Evolutionary conservation across 2,888 invertebrate species (phyloP), one percentile per base, ranked within the genome.

Genomic region (Geotrupes spiniger): DNA sequence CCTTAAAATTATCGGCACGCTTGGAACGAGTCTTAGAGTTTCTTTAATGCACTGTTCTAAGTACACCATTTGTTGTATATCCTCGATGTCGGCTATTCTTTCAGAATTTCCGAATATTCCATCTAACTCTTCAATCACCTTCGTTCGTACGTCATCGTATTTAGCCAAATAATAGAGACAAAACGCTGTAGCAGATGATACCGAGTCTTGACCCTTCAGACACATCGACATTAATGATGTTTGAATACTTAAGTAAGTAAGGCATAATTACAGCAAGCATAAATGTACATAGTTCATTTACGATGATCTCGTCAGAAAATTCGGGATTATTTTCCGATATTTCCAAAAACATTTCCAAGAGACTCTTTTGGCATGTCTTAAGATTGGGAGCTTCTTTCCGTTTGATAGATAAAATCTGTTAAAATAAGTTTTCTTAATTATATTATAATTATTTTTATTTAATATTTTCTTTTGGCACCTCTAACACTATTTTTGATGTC

Each of bases 21-120:
- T 84, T 1, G 87, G 86, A 55, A 79, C 83, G 6, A 86, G 64
- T 38, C 85, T 70, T 41, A 86, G 61, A 0, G 83, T 76, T 63
- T 86, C 86, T 64, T 86, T 86, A 38, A 87, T 82, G 56, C 84
- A 85, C 57, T 80, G 79, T 56, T 86, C 86, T 52, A 86, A 72
- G 60, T 85, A 86, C 46, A 78, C 76, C 80, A 86, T 80, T 45
- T 78, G 76, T 50, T 79, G 68, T n/a, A 86, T 67, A 54, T 82
- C 80, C 31, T 78, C 77, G 68, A 80, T 75, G 2, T 74, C 77
- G 1, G 78, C 76, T 0, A 76, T 64, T 4, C 78, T 74, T 69
- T 76, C 12, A 61, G 63, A 58, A 71, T 72, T 31, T 3, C 69
- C 71, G 45, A 78, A 76, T 52, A 79, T 76, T n/a, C 66, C 63